phyloP scores from a whole-genome alignment of 1,140 invertebrate species.

The Drosophila virilis region DNA sequence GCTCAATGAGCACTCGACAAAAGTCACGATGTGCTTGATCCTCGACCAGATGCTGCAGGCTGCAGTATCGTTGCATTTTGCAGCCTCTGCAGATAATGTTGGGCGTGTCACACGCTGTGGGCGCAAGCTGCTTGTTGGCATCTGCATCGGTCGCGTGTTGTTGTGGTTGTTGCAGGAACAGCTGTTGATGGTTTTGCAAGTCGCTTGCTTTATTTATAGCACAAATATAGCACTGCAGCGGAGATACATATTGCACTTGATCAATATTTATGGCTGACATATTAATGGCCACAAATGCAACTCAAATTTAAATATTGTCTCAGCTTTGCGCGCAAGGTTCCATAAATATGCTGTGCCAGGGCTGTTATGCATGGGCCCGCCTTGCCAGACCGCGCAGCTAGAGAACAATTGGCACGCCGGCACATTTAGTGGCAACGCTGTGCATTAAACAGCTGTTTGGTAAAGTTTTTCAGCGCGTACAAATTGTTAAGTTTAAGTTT shows the following conservation, averaged over 20 bases:
- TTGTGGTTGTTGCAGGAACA: background rate
- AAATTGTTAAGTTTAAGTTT: constrained; percentile 41
- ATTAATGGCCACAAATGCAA: background rate
- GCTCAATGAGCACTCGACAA: constrained; percentile 30
- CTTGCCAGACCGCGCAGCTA: background rate
- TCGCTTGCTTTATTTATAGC: background rate
- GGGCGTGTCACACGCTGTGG: background rate
- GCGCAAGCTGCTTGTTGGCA: too few relatives aligned
- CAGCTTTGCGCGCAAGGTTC: background rate
- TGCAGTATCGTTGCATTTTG: constrained; percentile 64
- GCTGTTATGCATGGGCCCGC: background rate
- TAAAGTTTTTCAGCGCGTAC: background rate
- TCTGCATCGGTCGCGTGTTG: too few relatives aligned
- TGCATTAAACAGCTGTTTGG: constrained; percentile 28
- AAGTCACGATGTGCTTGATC: constrained; percentile 51
- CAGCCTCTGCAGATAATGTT: constrained; percentile 42
- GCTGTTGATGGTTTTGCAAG: constrained; percentile 1
- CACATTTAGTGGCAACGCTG: constrained; percentile 1
- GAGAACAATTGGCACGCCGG: background rate
- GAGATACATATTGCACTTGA: constrained; percentile 6
- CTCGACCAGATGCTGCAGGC: constrained; percentile 38
- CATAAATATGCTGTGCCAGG: background rate
- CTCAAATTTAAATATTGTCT: constrained; percentile 1
- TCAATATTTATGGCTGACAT: background rate
- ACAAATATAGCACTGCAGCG: constrained; percentile 39